Base-by-base conservation (phyloP, 2,113 vertebrate genomes). In the Podarcis cretensis region DNA sequence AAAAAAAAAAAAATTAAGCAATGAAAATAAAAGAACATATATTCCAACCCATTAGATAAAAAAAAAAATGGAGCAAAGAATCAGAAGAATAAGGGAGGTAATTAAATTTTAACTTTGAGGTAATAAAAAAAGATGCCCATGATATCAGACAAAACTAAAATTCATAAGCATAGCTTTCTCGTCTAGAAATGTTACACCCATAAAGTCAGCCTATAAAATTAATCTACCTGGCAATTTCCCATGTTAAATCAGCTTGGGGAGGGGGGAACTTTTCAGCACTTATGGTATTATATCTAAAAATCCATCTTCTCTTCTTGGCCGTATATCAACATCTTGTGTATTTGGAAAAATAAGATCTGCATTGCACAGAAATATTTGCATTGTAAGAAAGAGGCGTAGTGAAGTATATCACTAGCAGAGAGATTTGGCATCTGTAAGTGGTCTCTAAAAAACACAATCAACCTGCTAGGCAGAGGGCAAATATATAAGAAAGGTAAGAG, bases 161-260 rank as follows among this genome's bases (percentile, higher is more conserved):
- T 92, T 86, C 90, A 93, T 91, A 94, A 95, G 88, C 95, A 92
- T 48, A 6, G 90, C 91, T 95, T 95, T 93, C 91, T 95, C 94
- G 89, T 96, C 93, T 93, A 94, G 94, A 96, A 97, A 96, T 94
- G 95, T 93, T 94, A 87, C 86, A 92, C 83, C 89, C 87, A 93
- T 95, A 95, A 95, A 96, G 92, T 89, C 78, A 92, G 82, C 86
- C 93, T 91, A 90, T 95, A 95, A 96, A 96, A 95, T 95, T 94
- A 92, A 96, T 94, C 94, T 96, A 85, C 95, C 94, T 96, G 94
- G 93, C 93, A 66, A 82, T 93, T 96, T 93, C 93, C 94, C 91
- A 87, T 87, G 90, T 95, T 91, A 94, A 95, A 92, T 95, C 95
- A 94, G 94, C 92, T 95, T 91, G 93, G 74, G 40, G 40, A 18